Evolutionary conservation across 2,797 vertebrate genomes (phyloP).

Genomic region (Neomorphus geoffroyi): DNA sequence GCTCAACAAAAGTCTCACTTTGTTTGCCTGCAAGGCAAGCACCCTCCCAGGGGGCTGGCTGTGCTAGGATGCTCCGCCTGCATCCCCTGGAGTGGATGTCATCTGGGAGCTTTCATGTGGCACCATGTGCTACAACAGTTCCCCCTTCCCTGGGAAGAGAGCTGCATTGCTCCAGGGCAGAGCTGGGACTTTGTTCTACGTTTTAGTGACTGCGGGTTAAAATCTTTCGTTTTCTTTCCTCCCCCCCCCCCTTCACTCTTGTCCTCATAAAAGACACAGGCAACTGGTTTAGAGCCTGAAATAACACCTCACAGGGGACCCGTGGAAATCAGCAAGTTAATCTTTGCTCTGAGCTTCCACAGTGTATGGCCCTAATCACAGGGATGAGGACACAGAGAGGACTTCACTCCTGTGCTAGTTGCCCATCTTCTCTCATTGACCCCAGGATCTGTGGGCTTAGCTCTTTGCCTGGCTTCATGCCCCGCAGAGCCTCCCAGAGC

Average conservation of each 20-base stretch:
- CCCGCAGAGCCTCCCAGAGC: not conserved
- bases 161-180: constrained; percentile 17
- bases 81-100: not conserved
- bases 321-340: not conserved
- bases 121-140: not conserved
- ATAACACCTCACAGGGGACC: constrained; percentile 61
- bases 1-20: constrained; percentile 14
- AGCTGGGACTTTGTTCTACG: constrained; percentile 34
- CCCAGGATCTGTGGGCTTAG: not conserved
- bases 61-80: not conserved
- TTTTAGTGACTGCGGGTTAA: constrained; percentile 43
- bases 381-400: not conserved
- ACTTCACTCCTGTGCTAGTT: not conserved
- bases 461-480: not conserved
- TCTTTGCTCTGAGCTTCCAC: constrained; percentile 28
- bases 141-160: not conserved
- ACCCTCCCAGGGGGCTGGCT: not conserved
- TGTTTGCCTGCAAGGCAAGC: constrained; percentile 34
- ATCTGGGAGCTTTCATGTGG: not conserved
- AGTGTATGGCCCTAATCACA: not conserved
- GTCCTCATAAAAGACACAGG: constrained; percentile 51
- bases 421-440: not conserved
- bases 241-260: not conserved
- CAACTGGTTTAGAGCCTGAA: constrained; percentile 63
- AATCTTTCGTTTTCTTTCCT: not conserved